Base-by-base conservation (phyloP, 1,140 invertebrate genomes). In the Drosophila subobscura region DNA sequence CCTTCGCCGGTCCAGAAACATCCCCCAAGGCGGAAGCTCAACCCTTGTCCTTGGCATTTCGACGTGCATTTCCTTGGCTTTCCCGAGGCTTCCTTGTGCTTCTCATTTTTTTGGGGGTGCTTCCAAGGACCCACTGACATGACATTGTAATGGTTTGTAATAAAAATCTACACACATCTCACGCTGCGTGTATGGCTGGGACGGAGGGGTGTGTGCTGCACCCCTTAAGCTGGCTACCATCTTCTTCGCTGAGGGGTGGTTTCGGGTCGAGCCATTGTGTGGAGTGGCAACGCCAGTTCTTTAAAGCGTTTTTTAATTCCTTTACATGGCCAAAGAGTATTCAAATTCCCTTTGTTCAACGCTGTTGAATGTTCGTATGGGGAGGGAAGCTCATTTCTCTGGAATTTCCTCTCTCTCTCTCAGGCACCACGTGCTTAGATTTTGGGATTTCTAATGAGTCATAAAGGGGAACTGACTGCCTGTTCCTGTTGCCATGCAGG, bases 41-140 rank as follows among this genome's bases (percentile, higher is more conserved):
- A 88, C 83, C 83, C 83, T 70, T 86, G 83, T 88, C 74, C 78
- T 81, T 81, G 77, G 52, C 20, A 47, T 49, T 79, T 77, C 57
- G 66, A 61, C 68, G 66, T 73, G 77, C 71, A 75, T 76, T 84
- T 59, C 52, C 76, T 68, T 68, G 77, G 67, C 72, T 65, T 70
- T 65, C 52, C 45, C 74, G 71, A 49, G 68, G 33, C 23, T 23
- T 8, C 29, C 33, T 49, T 59, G 8, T 47, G 8, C 37, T 25
- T 52, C 27, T 29, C 42, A 6, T 64, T 76, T 76, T 20, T 37
- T 37, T 37, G 33, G 72, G 83, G 83, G 83, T 86, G 83, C 83
- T 86, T 86, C 78, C 83, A 88, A 88, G 84, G 83, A 86, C 83
- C 83, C 66, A 86, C 29, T 86, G 78, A 86, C 83, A 86, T 86